These are phyloP conservation scores for Corythornis madagascariensis DNA, from an alignment of 2,113 vertebrate genomes.

Conservation along the genomic window DNA sequence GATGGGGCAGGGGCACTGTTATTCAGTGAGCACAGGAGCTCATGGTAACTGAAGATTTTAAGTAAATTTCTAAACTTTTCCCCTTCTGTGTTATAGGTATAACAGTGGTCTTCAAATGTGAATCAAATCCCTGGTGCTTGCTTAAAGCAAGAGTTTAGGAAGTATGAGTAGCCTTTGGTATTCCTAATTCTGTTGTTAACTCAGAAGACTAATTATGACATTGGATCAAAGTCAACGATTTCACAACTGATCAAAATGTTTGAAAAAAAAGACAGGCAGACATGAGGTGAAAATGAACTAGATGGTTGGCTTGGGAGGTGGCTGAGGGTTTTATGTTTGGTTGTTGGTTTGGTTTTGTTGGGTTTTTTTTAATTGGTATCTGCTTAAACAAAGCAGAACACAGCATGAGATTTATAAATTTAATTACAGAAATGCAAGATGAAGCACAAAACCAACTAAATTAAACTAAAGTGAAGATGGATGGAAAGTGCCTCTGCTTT, in stretches of 20 bases:
- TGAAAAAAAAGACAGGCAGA: background rate
- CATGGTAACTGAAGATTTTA: background rate
- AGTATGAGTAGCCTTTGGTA: background rate
- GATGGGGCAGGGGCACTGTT: background rate
- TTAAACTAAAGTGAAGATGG: conserved; percentile 28
- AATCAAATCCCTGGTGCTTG: background rate
- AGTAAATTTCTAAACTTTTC: background rate
- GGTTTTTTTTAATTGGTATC: background rate
- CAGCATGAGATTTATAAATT: background rate
- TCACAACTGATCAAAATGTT: background rate
- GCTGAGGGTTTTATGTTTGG: background rate
- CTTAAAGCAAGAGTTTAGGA: background rate
- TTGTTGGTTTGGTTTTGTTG: background rate
- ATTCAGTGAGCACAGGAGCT: background rate
- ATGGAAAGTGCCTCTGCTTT: conserved; percentile 21
- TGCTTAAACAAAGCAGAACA: conserved; percentile 36
- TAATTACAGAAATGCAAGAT: conserved; percentile 41
- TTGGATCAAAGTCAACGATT: background rate
- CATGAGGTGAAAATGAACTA: background rate
- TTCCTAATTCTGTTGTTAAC: background rate
- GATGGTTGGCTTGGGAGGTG: background rate
- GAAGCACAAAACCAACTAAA: conserved; percentile 21
- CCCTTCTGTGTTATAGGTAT: background rate
- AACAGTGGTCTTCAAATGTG: background rate
- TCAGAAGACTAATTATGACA: background rate